phyloP scores from a whole-genome alignment of 2,888 invertebrate species.

The Drosophila acutilabella region DNA sequence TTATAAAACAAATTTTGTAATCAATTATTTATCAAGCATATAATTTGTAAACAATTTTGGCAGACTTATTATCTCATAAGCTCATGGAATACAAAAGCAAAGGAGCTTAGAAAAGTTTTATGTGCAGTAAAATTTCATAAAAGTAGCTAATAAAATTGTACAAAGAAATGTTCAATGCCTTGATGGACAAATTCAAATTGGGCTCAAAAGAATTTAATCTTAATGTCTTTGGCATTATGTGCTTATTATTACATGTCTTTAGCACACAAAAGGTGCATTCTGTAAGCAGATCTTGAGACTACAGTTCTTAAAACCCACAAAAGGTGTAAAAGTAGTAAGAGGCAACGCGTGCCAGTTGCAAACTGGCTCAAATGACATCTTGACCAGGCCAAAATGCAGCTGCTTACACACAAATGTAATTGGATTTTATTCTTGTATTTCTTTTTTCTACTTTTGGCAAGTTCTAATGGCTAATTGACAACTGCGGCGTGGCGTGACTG shows the following conservation, averaged over 20 bases:
- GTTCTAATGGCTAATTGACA: conserved; percentile 67
- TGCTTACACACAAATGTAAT: conserved; percentile 61
- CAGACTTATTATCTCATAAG: no score
- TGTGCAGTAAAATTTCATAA: neutral
- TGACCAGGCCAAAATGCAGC: conserved; percentile 43
- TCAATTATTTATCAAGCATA: no score
- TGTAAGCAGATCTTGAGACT: conserved; percentile 24
- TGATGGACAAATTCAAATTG: neutral
- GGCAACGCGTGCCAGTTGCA: conserved; percentile 67
- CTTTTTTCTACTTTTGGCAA: conserved; percentile 2
- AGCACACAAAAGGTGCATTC: conserved; percentile 33
- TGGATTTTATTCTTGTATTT: conserved; percentile 44
- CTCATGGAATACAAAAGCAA: neutral
- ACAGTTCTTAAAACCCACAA: conserved; percentile 34
- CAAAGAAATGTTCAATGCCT: neutral
- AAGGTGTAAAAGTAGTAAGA: conserved; percentile 31
- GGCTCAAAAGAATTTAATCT: neutral
- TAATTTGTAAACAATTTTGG: no score
- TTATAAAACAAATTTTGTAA: no score
- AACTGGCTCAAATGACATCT: conserved; percentile 28
- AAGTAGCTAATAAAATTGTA: neutral
- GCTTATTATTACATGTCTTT: conserved; percentile 41
- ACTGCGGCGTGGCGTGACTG: conserved; percentile 64
- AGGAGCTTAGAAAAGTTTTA: neutral
- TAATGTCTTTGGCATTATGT: conserved; percentile 36